Evolutionary conservation across 2,888 invertebrate genomes (phyloP), one percentile per base, ranked within the genome.

Genomic region (Protodeltote pygarga): DNA sequence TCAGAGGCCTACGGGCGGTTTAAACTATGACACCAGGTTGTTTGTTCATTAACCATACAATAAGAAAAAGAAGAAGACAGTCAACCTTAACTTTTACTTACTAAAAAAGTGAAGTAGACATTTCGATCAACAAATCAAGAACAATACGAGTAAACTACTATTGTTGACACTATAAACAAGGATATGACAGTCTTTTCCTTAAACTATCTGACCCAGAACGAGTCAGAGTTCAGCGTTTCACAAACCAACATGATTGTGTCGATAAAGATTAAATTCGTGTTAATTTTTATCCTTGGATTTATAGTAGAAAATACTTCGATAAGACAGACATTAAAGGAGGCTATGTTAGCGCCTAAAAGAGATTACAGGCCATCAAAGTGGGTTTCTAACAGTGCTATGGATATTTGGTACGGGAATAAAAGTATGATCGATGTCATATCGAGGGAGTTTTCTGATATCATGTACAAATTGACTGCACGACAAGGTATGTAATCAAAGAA

Each of bases 351-450:
- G 1, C 42, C 46, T 11, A 59, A 33, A 16, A 75, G 75, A 25
- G 82, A 82, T 21, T 81, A 82, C 20, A 74, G 77, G 29, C 81
- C 83, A 2, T 62, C 81, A 0, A 83, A 86, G 42, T 87, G 85
- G 87, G 14, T 86, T 1, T 28, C 87, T 0, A 85, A 83, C 11
- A 83, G 81, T 42, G 82, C 83, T 1, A 70, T 89, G 75, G 88
- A 89, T 29, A 51, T 88, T 0, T 89, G 85, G 85, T 83, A 80
- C 10, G 88, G 87, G 0, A 88, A 88, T 28, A 83, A 81, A 47
- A 79, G 71, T 31, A 53, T 85, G 51, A 71, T 86, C 1, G 81
- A 87, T 29, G 54, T 87, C 1, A 21, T 88, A n/a, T 75, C 81
- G 0, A 66, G 77, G 17, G 87, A 87, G 47, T 77, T 88, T 3